Evolutionary conservation across 2,113 vertebrate genomes (phyloP).

Genomic region (Eubucco bourcierii): DNA sequence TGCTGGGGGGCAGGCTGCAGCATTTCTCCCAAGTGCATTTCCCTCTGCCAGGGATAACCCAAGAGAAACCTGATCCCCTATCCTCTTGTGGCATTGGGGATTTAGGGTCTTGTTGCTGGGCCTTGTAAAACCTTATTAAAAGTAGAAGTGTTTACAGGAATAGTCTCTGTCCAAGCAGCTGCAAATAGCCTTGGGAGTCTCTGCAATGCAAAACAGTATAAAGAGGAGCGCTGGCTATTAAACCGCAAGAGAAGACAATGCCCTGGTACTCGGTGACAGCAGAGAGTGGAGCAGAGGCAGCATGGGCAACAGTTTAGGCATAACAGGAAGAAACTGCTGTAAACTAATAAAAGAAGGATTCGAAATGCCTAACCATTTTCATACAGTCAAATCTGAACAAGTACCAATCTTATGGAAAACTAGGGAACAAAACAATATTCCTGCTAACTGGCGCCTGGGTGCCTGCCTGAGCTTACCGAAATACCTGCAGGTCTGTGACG

Average conservation of each 20-base stretch:
- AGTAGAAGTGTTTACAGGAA: constrained; percentile 43
- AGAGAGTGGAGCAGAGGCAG: not conserved
- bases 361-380: constrained; percentile 2
- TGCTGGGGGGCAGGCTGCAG: not conserved
- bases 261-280: constrained; percentile 47
- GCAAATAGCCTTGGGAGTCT: constrained; percentile 60
- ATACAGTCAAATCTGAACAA: not conserved
- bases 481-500: not conserved
- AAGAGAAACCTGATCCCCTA: not conserved
- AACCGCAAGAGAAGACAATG: constrained; percentile 51
- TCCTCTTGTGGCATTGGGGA: not conserved
- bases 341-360: constrained; percentile 63
- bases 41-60: not conserved
- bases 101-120: constrained; percentile 38
- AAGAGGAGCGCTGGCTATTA: constrained; percentile 55
- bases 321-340: constrained; percentile 33
- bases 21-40: constrained; percentile 3
- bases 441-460: not conserved
- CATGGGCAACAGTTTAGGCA: not conserved
- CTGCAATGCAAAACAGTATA: constrained; percentile 44
- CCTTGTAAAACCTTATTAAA: constrained; percentile 35
- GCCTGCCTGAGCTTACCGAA: not conserved
- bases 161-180: not conserved
- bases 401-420: not conserved
- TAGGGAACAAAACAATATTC: not conserved